Evolutionary conservation across 1,140 invertebrate species (phyloP).

Genomic region (Ptiloglossa arizonensis): DNA sequence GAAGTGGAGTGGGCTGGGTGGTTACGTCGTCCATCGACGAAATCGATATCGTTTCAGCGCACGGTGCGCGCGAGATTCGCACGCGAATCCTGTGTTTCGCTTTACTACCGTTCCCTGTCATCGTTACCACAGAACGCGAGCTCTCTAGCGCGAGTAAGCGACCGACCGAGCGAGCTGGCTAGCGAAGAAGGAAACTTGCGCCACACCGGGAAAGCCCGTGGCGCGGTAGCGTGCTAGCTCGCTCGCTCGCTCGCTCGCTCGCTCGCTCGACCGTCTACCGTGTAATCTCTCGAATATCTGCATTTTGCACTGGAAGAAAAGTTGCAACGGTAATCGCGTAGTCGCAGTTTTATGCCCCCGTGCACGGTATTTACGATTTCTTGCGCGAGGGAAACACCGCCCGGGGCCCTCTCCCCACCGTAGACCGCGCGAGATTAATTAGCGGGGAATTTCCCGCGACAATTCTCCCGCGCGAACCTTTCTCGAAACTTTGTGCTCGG

Average conservation of each 20-base stretch:
- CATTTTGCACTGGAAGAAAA: conserved; percentile 36
- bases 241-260: too few relatives aligned
- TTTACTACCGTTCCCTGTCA: conserved; percentile 1
- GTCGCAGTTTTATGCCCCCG: conserved; percentile 18
- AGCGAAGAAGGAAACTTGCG: conserved; percentile 26
- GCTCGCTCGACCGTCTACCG: conserved; percentile 15
- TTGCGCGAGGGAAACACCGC: conserved; percentile 15
- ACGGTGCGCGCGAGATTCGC: background rate
- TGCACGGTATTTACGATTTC: conserved; percentile 25
- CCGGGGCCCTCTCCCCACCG: background rate
- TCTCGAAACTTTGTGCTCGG: too few relatives aligned
- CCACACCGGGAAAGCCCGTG: conserved; percentile 35
- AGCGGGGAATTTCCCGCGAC: background rate
- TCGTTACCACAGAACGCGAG: background rate
- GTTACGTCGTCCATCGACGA: background rate
- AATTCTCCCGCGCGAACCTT: background rate
- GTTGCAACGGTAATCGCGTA: conserved; percentile 44
- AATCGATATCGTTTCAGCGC: conserved; percentile 7
- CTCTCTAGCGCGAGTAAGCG: too few relatives aligned
- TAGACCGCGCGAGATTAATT: background rate
- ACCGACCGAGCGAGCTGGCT: too few relatives aligned
- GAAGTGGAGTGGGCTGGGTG: too few relatives aligned
- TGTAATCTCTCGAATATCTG: conserved; percentile 49
- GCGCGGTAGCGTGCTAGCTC: conserved; percentile 13
- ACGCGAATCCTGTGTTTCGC: background rate